These are phyloP conservation scores for Danionella cerebrum DNA, from an alignment of 2,113 vertebrate species.

Conservation along the genomic window DNA sequence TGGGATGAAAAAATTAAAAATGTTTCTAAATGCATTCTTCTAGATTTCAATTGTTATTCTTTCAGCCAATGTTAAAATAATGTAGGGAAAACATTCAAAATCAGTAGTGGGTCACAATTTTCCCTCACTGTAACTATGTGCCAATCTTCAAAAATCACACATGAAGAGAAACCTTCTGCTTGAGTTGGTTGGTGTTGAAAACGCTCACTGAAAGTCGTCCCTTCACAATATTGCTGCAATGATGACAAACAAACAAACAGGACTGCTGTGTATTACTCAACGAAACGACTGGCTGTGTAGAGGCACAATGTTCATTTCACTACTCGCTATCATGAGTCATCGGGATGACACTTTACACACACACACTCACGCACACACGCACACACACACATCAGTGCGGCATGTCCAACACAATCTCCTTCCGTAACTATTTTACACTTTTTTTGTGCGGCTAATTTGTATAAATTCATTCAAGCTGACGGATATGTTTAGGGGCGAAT, in stretches of 20 bases:
- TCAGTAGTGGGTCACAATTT: too few species aligned
- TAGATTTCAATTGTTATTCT: too few species aligned
- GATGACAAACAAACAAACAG: conserved; percentile 58
- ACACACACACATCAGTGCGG: conserved; percentile 17
- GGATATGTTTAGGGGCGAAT: too few species aligned
- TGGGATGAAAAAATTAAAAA: too few species aligned
- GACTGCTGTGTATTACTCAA: conserved; percentile 54
- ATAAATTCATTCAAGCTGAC: too few species aligned
- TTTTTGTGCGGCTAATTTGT: too few species aligned
- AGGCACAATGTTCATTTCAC: conserved; percentile 34
- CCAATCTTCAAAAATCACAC: not conserved
- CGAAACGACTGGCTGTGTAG: conserved; percentile 46
- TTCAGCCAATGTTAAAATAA: too few species aligned
- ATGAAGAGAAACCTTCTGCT: conserved; percentile 13
- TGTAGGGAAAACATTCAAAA: too few species aligned
- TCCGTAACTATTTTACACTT: too few species aligned
- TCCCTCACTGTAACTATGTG: too few species aligned
- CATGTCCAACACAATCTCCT: conserved; percentile 23
- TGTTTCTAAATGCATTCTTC: too few species aligned
- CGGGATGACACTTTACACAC: conserved; percentile 20
- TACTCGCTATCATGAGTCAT: conserved; percentile 18
- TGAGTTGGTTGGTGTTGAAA: conserved; percentile 58
- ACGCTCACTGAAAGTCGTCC: conserved; percentile 62
- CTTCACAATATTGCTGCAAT: conserved; percentile 37
- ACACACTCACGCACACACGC: too few species aligned